Evolutionary conservation across 2,888 invertebrate species (phyloP), one percentile per base, ranked within the genome.

Genomic region (Brachyopa scutellaris): DNA sequence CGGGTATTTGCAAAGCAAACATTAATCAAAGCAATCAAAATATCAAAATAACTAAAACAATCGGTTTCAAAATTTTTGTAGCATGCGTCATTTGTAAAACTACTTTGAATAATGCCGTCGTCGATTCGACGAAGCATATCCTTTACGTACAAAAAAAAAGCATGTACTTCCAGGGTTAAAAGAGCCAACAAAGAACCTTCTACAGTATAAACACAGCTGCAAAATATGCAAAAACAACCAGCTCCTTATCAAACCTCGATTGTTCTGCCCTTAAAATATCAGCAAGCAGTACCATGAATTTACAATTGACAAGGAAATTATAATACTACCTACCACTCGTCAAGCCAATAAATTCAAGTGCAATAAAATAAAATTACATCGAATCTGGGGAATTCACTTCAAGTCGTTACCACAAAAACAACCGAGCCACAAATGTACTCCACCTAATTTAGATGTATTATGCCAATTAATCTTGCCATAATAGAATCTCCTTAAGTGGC

Each of bases 401-500:
- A 9, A n/a, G 15, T 15, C 31, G 31, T 11, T 13, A n/a, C 15
- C 33, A 36, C n/a, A 33, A 23, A 9, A n/a, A 51, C 6, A 29
- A 29, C 7, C 40, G 15, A 17, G 29, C 42, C 13, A 15, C 47
- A 31, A 47, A 47, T 47, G 33, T 62, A 23, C 45, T 47, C n/a
- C n/a, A n/a, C 15, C 26, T 62, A 62, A 42, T 53, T 31, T 53
- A 31, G 40, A 66, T 31, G 38, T 42, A 57, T 69, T 47, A 59
- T 47, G 13, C 9, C 36, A 57, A 57, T 69, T 69, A 47, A 33
- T 55, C 9, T 40, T 11, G 13, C 33, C 36, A 38, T 26, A 57
- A 29, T 29, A 38, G 6, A 49, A 19, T 29, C 26, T 69, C 17
- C 26, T 31, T 69, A 69, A 69, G 36, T 36, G 57, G 47, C 19